Conservation (phyloP, 2,888 invertebrate genomes). For the Papilio elwesi region DNA sequence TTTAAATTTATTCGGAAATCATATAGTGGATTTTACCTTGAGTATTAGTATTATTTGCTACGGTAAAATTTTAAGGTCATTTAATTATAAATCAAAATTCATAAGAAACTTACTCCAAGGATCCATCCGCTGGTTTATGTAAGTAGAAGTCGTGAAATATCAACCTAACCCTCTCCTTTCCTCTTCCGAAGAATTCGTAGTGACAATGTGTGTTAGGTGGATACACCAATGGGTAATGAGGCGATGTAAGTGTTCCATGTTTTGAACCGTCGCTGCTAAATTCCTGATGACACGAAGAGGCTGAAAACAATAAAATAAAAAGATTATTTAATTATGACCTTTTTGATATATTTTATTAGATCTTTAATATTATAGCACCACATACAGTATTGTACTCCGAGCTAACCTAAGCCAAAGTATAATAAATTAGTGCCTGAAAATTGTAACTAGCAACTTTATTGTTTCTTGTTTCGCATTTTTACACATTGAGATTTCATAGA, state of each 20-base stretch:
- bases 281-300: constrained; percentile 90
- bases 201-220: constrained; percentile 92
- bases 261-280: constrained; percentile 91
- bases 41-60: neutral
- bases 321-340: too few relatives aligned
- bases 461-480: too few relatives aligned
- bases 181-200: constrained; percentile 94
- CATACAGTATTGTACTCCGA: too few relatives aligned
- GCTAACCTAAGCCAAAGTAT: too few relatives aligned
- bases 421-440: too few relatives aligned
- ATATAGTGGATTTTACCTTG: neutral
- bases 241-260: constrained; percentile 93
- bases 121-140: constrained; percentile 86
- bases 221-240: constrained; percentile 93
- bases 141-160: constrained; percentile 93
- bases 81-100: too few relatives aligned
- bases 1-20: neutral
- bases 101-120: constrained; percentile 84
- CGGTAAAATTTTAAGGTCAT: neutral
- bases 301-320: constrained; percentile 79
- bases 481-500: neutral
- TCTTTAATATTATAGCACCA: too few relatives aligned
- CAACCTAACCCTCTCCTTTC: constrained; percentile 93
- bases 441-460: too few relatives aligned
- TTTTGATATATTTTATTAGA: too few relatives aligned